A percentile compares a stretch with the other conserved stretches of the same genome.
Conservation (phyloP, 2,797 vertebrate species). For the Poecilia gillii region DNA sequence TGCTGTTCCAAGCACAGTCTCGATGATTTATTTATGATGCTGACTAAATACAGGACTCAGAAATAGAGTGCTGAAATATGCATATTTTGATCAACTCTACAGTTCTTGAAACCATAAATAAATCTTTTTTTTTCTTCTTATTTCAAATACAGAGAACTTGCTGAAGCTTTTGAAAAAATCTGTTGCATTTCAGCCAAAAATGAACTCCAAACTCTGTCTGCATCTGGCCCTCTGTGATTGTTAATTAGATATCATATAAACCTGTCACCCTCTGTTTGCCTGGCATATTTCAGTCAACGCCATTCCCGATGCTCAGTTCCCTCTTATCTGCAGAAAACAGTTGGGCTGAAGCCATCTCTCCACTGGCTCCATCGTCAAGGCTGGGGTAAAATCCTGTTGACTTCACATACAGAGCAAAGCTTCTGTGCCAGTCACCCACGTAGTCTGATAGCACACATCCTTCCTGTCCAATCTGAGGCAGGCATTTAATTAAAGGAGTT, state of each 20-base stretch:
- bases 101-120: background rate
- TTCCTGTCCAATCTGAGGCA: slow-evolving; percentile 63
- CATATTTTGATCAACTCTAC: background rate
- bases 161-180: slow-evolving; percentile 24
- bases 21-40: slow-evolving; percentile 8
- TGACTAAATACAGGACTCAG: slow-evolving; percentile 10
- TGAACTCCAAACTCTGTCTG: slow-evolving; percentile 41
- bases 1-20: slow-evolving; percentile 5
- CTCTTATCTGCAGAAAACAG: slow-evolving; percentile 79
- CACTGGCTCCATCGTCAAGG: slow-evolving; percentile 62
- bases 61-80: background rate
- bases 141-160: slow-evolving; percentile 5
- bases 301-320: slow-evolving; percentile 61
- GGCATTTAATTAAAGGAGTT: slow-evolving; percentile 70
- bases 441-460: slow-evolving; percentile 54
- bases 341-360: slow-evolving; percentile 73
- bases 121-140: background rate
- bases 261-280: slow-evolving; percentile 59
- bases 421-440: slow-evolving; percentile 60
- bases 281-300: slow-evolving; percentile 70
- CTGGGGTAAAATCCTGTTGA: slow-evolving; percentile 53
- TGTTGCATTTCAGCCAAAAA: slow-evolving; percentile 44
- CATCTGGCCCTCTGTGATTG: slow-evolving; percentile 65
- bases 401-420: slow-evolving; percentile 65
- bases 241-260: slow-evolving; percentile 76